These are phyloP conservation scores for Helobdella robusta DNA, from an alignment of 2,888 invertebrate species.

Conservation along the genomic window DNA sequence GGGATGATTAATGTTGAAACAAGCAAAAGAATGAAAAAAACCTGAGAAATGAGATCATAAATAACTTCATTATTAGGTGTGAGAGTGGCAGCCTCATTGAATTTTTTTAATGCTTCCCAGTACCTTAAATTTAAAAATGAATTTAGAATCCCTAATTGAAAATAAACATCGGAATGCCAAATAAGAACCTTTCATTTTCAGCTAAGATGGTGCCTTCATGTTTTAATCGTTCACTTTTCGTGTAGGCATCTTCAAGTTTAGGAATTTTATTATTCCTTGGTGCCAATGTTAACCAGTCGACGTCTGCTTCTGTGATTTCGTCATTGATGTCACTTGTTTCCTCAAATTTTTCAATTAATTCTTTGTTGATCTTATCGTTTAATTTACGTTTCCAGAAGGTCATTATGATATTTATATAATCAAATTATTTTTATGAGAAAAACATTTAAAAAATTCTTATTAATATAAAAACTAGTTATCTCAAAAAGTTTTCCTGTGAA, in stretches of 20 bases:
- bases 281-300: too few species aligned
- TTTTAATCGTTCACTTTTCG: constrained; percentile 17
- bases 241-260: constrained; percentile 4
- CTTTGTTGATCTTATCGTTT: too few species aligned
- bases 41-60: neutral
- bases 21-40: neutral
- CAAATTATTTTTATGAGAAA: too few species aligned
- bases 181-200: constrained; percentile 11
- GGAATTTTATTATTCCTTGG: too few species aligned
- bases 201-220: constrained; percentile 7
- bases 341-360: too few species aligned
- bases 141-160: neutral
- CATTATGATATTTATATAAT: too few species aligned
- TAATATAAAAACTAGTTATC: too few species aligned
- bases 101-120: constrained; percentile 8
- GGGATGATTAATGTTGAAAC: neutral
- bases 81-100: neutral
- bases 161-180: neutral
- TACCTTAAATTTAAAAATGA: neutral
- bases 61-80: constrained; percentile 13
- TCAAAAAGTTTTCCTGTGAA: too few species aligned
- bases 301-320: too few species aligned
- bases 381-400: too few species aligned
- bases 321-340: too few species aligned
- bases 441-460: too few species aligned